A percentile compares a stretch with the other conserved stretches of the same genome.
These are phyloP conservation scores for Typhlomys cinereus DNA, from an alignment of 2,113 vertebrate genomes.

Conservation along the genomic window DNA sequence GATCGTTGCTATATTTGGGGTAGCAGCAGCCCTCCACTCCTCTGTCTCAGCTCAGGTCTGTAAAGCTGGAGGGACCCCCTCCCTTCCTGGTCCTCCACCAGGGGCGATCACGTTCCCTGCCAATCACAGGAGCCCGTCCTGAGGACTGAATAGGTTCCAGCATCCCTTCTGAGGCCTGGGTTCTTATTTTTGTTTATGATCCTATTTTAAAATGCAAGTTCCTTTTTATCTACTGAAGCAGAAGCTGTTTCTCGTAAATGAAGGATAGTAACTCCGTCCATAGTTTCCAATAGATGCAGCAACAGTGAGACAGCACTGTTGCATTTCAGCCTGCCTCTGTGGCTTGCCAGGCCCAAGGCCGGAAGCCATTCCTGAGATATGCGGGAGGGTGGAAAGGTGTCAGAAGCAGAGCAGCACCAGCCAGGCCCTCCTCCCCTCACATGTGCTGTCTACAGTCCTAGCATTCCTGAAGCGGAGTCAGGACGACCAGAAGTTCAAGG, in stretches of 20 bases:
- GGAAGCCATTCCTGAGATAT: neutral
- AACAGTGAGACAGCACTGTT: neutral
- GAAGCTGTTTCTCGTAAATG: neutral
- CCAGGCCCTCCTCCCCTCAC: rapidly evolving
- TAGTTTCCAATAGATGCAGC: neutral
- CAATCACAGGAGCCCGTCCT: rapidly evolving
- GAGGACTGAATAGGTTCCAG: rapidly evolving
- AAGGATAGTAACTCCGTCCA: neutral
- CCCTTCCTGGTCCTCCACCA: neutral
- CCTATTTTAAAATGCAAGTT: neutral
- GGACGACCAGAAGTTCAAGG: neutral
- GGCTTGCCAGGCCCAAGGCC: neutral
- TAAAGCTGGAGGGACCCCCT: neutral
- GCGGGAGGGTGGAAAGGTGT: neutral
- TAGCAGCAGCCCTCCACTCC: neutral
- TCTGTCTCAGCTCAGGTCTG: neutral
- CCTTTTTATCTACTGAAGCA: neutral
- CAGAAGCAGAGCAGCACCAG: neutral
- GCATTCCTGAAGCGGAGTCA: neutral
- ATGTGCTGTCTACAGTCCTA: neutral
- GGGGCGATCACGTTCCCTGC: neutral
- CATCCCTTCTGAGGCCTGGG: neutral
- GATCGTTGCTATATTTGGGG: neutral
- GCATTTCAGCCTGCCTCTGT: rapidly evolving
- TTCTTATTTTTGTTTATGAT: neutral